Conservation (phyloP, 2,797 vertebrate species). For the Dallia pectoralis region DNA sequence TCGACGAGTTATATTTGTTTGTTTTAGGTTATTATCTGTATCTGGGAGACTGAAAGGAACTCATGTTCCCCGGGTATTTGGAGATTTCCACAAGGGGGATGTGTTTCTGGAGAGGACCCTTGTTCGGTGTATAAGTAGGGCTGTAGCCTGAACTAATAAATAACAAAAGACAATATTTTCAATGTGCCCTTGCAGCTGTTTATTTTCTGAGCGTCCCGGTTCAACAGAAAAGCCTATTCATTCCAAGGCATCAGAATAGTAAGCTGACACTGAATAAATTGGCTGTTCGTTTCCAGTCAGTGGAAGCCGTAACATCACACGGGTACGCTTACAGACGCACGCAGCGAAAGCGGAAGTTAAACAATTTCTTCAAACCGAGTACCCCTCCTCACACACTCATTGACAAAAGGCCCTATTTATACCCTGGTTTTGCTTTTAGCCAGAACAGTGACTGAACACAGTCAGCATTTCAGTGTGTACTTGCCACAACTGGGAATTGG, state of each 20-base stretch:
- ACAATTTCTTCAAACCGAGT: constrained; percentile 20
- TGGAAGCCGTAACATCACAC: constrained; percentile 14
- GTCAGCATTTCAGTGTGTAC: constrained; percentile 1
- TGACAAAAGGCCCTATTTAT: not conserved
- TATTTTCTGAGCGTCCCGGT: constrained; percentile 41
- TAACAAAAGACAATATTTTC: constrained; percentile 51
- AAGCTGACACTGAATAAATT: constrained; percentile 12
- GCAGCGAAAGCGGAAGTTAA: constrained; percentile 24
- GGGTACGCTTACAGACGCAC: not conserved
- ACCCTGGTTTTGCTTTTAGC: not conserved
- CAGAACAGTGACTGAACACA: not conserved
- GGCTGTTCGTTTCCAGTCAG: constrained; percentile 5
- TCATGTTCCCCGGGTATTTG: not conserved
- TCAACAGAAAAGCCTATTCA: constrained; percentile 26
- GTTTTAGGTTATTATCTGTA: not conserved
- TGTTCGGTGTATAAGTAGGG: not conserved
- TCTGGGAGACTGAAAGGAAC: constrained; percentile 2
- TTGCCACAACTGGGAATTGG: not conserved
- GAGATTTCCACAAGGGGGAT: constrained; percentile 6
- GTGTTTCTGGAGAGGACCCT: constrained; percentile 16
- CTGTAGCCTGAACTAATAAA: constrained; percentile 37
- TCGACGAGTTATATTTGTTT: not conserved
- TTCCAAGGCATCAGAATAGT: constrained; percentile 15
- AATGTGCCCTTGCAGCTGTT: constrained; percentile 66
- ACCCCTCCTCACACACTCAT: not conserved